phyloP scores from a whole-genome alignment of 2,888 invertebrate genomes.

The Luperina nickerlii region DNA sequence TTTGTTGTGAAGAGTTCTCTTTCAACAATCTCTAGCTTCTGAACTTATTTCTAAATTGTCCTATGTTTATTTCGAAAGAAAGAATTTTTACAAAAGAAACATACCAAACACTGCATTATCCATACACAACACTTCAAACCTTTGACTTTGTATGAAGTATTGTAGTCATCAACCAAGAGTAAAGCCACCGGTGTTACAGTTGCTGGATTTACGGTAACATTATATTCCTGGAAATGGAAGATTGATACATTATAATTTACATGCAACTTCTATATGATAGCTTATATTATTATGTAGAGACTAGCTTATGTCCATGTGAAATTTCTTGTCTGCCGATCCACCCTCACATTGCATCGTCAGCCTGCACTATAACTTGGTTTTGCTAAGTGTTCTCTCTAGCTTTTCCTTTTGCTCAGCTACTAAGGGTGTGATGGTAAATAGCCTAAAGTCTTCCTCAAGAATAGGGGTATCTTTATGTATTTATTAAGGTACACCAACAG shows the following conservation, averaged over 20 bases:
- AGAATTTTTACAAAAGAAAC: slow-evolving; percentile 31
- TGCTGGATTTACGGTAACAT: slow-evolving; percentile 73
- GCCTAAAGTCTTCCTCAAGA: neutral
- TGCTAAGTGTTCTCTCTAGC: neutral
- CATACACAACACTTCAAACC: slow-evolving; percentile 78
- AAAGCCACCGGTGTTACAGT: slow-evolving; percentile 79
- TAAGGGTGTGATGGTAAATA: neutral
- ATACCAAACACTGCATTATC: slow-evolving; percentile 80
- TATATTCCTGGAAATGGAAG: slow-evolving; percentile 75
- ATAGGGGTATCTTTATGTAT: neutral
- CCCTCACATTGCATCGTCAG: neutral
- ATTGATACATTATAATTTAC: neutral
- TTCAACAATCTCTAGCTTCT: neutral
- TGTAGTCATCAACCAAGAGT: slow-evolving; percentile 82
- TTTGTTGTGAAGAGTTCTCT: neutral
- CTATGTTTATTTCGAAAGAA: neutral
- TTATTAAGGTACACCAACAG: no score
- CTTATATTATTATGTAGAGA: neutral
- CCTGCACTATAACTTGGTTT: neutral
- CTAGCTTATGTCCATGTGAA: neutral
- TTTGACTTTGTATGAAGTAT: slow-evolving; percentile 77
- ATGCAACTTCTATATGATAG: neutral
- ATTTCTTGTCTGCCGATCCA: no score
- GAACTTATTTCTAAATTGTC: neutral
- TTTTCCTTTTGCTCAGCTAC: neutral